Evolutionary conservation across 1,140 invertebrate species (phyloP).

Genomic region (Oreohelix idahoensis): DNA sequence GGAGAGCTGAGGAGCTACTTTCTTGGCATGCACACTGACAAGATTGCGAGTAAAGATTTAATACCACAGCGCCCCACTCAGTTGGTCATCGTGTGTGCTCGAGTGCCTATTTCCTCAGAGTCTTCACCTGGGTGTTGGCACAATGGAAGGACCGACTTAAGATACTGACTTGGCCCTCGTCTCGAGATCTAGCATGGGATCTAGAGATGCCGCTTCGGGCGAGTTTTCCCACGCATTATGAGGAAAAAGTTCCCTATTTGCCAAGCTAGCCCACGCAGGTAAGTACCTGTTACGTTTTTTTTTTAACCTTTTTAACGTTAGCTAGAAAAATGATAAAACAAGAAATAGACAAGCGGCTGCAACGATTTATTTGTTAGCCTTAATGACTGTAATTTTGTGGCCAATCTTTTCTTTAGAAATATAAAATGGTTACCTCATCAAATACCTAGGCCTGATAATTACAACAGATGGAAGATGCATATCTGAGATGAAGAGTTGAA

Average conservation of each 20-base stretch:
- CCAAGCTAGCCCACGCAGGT: conserved; percentile 23
- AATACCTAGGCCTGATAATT: no score
- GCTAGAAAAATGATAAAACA: no score
- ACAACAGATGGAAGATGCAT: no score
- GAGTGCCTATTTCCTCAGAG: neutral
- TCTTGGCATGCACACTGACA: neutral
- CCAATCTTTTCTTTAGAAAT: no score
- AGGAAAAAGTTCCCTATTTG: conserved; percentile 10
- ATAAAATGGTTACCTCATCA: no score
- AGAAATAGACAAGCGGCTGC: no score
- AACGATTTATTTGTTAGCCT: no score
- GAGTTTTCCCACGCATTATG: conserved; percentile 13
- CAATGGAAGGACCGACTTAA: conserved; percentile 3
- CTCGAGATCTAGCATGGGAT: conserved; percentile 19
- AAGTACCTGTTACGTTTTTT: no score
- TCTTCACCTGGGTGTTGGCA: neutral
- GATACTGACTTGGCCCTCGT: neutral
- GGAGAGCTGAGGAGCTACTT: neutral
- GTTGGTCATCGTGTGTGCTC: neutral
- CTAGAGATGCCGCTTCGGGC: conserved; percentile 21
- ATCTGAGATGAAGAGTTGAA: no score
- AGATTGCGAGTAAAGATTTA: no score
- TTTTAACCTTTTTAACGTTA: no score
- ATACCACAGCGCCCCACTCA: neutral
- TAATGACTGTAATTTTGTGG: no score